Conservation (phyloP, 2,888 invertebrate species). For the Slavum lentiscoides region DNA sequence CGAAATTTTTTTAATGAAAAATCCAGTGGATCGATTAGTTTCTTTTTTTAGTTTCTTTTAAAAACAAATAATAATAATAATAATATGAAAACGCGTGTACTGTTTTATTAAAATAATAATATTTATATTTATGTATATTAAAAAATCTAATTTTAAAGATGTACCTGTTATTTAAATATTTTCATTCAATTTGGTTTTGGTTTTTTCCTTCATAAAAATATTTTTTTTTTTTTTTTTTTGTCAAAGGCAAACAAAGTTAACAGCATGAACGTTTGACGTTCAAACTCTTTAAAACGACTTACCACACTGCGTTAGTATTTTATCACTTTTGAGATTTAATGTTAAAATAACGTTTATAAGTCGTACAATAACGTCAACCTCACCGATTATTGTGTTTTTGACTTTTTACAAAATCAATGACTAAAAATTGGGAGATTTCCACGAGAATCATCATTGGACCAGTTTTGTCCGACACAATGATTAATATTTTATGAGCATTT, state of each 20-base stretch:
- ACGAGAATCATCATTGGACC: not conserved
- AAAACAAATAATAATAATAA: constrained; percentile 33
- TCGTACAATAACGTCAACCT: not conserved
- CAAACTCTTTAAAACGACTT: constrained; percentile 35
- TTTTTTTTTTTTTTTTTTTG: constrained; percentile 20
- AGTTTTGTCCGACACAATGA: constrained; percentile 8
- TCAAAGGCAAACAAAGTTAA: constrained; percentile 16
- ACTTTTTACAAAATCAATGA: constrained; percentile 5
- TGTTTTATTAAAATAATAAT: constrained; percentile 30
- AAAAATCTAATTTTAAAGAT: constrained; percentile 40
- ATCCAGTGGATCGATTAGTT: not conserved
- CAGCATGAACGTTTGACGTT: not conserved
- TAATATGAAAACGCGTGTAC: constrained; percentile 1
- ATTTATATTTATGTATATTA: constrained; percentile 33
- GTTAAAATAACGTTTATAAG: not conserved
- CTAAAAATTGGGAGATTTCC: constrained; percentile 18
- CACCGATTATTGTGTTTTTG: not conserved
- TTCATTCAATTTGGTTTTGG: constrained; percentile 40
- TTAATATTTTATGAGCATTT: constrained; percentile 27
- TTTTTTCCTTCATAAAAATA: constrained; percentile 39
- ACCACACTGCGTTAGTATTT: constrained; percentile 31
- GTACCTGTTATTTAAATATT: constrained; percentile 46
- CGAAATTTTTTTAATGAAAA: constrained; percentile 8
- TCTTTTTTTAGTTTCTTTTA: constrained; percentile 22
- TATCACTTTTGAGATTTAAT: constrained; percentile 21